Base-by-base conservation (phyloP, 2,888 invertebrate species). In the Aelia acuminata region DNA sequence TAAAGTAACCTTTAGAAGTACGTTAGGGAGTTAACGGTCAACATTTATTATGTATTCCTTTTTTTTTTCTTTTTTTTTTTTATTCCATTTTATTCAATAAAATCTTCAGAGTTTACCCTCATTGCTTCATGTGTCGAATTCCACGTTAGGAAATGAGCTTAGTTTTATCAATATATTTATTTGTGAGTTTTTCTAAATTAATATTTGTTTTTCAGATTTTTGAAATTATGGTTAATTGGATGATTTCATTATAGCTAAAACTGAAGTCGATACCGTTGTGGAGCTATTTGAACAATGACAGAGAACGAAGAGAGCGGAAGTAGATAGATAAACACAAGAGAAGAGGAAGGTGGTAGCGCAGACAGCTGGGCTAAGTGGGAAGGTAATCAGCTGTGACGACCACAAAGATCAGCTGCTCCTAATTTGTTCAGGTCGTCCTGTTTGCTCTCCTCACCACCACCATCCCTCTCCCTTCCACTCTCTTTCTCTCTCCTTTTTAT, bases 311-410 rank as follows among this genome's bases (percentile, higher is more conserved):
- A 63, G 63, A 15, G 63, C 26, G 63, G 39, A 80, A 80, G 80
- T 18, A 43, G n/a, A 2, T 10, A 47, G 22, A 80, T n/a, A 47
- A 80, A 47, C 39, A 80, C n/a, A 43, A 43, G 75, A 3, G 39
- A 10, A 43, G 43, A 15, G 0, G 75, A 70, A 35, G 22, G 39
- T 35, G 70, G 22, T 3, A 11, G 80, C 43, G 80, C 43, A n/a
- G 80, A 80, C 80, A 80, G 80, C 80, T 80, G 80, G 35, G 35
- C 80, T 80, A 80, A 80, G 80, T 80, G 80, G 80, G n/a, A 3
- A 47, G 80, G n/a, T 80, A 43, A 80, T 80, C 43, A 80, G 80
- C 80, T 43, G 80, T 80, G 80, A 43, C 80, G 3, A 11, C 22
- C 15, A n/a, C n/a, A n/a, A n/a, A 13, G 22, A n/a, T 80, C 80